phyloP scores from a whole-genome alignment of 2,888 invertebrate genomes.

The Campaea margaritaria region DNA sequence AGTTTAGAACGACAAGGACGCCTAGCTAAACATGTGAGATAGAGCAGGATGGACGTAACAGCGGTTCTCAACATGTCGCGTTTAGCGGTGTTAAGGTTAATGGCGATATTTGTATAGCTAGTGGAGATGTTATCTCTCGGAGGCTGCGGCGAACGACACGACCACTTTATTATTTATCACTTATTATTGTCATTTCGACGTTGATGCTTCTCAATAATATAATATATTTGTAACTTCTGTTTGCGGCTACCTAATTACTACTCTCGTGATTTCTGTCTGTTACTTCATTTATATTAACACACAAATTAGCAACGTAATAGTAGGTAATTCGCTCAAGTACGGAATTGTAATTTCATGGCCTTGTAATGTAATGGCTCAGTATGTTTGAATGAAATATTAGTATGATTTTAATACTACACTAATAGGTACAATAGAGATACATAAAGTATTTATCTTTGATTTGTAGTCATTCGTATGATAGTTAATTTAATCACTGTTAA shows the following conservation, averaged over 20 bases:
- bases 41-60: constrained; percentile 44
- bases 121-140: constrained; percentile 70
- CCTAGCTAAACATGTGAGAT: constrained; percentile 23
- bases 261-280: neutral
- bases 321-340: too few relatives aligned
- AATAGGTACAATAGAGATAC: too few relatives aligned
- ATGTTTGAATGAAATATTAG: too few relatives aligned
- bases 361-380: neutral
- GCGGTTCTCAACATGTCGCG: constrained; percentile 66
- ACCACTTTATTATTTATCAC: constrained; percentile 62
- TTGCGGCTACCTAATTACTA: neutral
- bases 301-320: too few relatives aligned
- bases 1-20: constrained; percentile 48
- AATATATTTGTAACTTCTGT: too few relatives aligned
- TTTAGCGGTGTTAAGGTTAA: constrained; percentile 77
- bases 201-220: neutral
- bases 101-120: constrained; percentile 77
- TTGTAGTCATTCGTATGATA: too few relatives aligned
- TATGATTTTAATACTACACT: too few relatives aligned
- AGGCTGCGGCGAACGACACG: constrained; percentile 57
- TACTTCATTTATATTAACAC: too few relatives aligned
- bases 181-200: neutral
- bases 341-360: too few relatives aligned
- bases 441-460: too few relatives aligned
- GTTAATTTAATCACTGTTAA: too few relatives aligned